Percentiles rank a stretch among this genome's conserved stretches.
These are phyloP conservation scores for Mesoligia furuncula DNA, from an alignment of 2,888 invertebrate species.

Conservation along the genomic window DNA sequence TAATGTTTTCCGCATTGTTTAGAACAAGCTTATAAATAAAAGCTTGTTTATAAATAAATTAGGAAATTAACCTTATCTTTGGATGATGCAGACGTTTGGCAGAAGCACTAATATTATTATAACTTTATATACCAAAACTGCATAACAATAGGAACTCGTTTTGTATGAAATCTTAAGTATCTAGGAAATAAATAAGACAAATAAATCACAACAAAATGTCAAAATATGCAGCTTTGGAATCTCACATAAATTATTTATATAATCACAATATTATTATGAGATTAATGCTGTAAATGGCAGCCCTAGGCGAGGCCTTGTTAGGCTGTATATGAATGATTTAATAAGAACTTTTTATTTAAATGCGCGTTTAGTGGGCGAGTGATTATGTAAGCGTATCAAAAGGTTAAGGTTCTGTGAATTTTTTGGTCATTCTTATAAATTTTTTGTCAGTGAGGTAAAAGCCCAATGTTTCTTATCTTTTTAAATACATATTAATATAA, in stretches of 20 bases:
- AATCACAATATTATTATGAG: background rate
- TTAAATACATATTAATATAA: background rate
- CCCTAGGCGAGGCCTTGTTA: slow-evolving; percentile 16
- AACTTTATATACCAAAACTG: background rate
- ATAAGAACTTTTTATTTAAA: slow-evolving; percentile 30
- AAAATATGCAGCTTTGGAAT: background rate
- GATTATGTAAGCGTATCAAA: slow-evolving; percentile 4
- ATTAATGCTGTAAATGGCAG: background rate
- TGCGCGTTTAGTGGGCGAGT: slow-evolving; percentile 17
- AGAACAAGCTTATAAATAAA: too few species aligned
- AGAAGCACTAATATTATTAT: background rate
- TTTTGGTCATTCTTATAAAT: background rate
- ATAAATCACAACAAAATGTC: background rate
- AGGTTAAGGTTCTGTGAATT: slow-evolving; percentile 27
- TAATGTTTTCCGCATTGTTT: background rate
- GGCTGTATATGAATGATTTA: slow-evolving; percentile 23
- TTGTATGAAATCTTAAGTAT: background rate
- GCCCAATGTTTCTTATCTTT: background rate
- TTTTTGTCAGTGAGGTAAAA: slow-evolving; percentile 7
- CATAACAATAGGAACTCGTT: background rate
- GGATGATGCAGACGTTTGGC: background rate
- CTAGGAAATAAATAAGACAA: background rate
- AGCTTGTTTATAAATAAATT: background rate
- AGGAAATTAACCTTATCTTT: background rate
- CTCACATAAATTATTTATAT: background rate